Evolutionary conservation across 2,888 invertebrate species (phyloP), one percentile per base, ranked within the genome.

Genomic region (Meganola albula): DNA sequence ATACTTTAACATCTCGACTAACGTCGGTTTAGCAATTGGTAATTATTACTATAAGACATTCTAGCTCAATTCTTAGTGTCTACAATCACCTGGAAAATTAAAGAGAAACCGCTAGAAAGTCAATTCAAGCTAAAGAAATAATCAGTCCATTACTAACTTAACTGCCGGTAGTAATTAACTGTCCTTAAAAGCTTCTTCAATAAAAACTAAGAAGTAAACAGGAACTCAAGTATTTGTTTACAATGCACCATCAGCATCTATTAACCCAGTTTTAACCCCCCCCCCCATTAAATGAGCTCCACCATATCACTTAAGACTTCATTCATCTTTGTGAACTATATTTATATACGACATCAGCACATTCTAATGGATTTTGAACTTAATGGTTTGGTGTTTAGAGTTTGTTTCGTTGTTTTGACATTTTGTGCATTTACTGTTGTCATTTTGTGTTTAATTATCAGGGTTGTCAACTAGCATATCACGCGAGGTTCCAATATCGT

Each of bases 381-480:
- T 8, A 34, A 28, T 11, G 0, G 0, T 2, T 10, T 2, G 1
- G 1, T 0, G 0, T 0, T 5, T 6, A 46, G 27, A 10, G 31
- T n/a, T n/a, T n/a, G n/a, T n/a, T n/a, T n/a, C n/a, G n/a, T n/a
- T n/a, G n/a, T n/a, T n/a, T n/a, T n/a, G n/a, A n/a, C n/a, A n/a
- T n/a, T n/a, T n/a, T n/a, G n/a, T n/a, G n/a, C n/a, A n/a, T n/a
- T 16, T 16, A 16, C 16, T 47, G 37, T 35, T 37, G 38, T 42
- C 41, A 40, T 49, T n/a, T n/a, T 53, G 37, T 44, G 37, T 43
- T 52, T 54, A 54, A 54, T 54, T 52, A 48, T 54, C 23, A 12
- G 33, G 34, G 37, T 50, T 54, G 48, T 50, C 49, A 47, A 52
- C 54, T 54, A 24, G 23, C 25, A 30, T 31, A 26, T 42, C 54